Percentiles rank a stretch among this genome's conserved stretches.
phyloP scores from a whole-genome alignment of 2,888 invertebrate genomes.

The Disparrhopalites patrizii region DNA sequence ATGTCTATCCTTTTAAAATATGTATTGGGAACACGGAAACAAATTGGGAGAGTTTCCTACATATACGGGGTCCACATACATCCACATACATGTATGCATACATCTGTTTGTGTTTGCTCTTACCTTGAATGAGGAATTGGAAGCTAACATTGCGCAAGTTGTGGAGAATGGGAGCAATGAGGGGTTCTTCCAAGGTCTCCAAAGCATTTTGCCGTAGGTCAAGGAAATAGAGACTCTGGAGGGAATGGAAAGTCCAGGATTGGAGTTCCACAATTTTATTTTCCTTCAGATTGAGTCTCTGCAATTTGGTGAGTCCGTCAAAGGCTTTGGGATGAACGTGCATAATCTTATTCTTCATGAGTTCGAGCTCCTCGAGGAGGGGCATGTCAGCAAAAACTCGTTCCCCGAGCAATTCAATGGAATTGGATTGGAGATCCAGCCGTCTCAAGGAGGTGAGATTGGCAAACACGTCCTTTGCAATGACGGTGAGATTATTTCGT shows the following conservation, averaged over 20 bases:
- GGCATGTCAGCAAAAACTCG: conserved; percentile 74
- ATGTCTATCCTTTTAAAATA: too few species aligned
- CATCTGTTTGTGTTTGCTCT: too few species aligned
- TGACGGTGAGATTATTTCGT: conserved; percentile 61
- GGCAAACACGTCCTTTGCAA: conserved; percentile 72
- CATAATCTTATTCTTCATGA: conserved; percentile 57
- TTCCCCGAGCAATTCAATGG: conserved; percentile 71
- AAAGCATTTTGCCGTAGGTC: conserved; percentile 74
- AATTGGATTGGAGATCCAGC: conserved; percentile 70
- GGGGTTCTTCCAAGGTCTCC: conserved; percentile 70
- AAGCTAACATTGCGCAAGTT: conserved; percentile 71
- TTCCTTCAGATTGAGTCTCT: conserved; percentile 68
- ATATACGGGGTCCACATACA: too few species aligned
- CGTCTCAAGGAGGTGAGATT: conserved; percentile 69
- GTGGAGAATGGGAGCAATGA: conserved; percentile 70
- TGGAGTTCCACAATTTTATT: conserved; percentile 70
- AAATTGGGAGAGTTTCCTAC: too few species aligned
- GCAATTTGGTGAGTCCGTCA: conserved; percentile 68
- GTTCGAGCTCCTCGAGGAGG: conserved; percentile 67
- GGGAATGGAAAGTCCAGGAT: conserved; percentile 68
- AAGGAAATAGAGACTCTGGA: conserved; percentile 66
- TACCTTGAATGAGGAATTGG: conserved; percentile 73
- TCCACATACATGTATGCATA: too few species aligned
- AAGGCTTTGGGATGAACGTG: conserved; percentile 73
- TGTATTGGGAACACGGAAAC: too few species aligned